Evolutionary conservation across 1,140 invertebrate genomes (phyloP), one percentile per base, ranked within the genome.

Genomic region (Andrena cerasifolii): DNA sequence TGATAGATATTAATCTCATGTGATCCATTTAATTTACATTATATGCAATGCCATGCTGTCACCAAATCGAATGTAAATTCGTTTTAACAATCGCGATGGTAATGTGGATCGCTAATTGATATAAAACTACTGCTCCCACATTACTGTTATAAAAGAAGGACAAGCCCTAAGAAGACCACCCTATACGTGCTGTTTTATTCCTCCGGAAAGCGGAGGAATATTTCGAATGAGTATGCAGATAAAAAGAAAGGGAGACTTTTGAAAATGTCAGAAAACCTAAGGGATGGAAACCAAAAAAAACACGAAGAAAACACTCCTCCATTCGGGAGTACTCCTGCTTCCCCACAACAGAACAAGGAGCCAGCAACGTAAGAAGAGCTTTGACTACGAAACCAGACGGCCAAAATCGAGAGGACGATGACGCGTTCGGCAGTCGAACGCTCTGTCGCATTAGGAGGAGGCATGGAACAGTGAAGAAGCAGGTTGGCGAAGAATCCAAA

Each of bases 91-190:
- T 28, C 24, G 33, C 63, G 31, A 45, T 53, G 62, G 43, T 67
- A 68, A 67, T 56, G n/a, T 28, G 53, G 36, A 56, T 24, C 40
- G 53, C 68, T 75, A 75, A 75, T 75, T 68, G n/a, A n/a, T n/a
- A n/a, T n/a, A n/a, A n/a, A n/a, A n/a, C n/a, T n/a, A n/a, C n/a
- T n/a, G n/a, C n/a, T n/a, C n/a, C n/a, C n/a, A n/a, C n/a, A n/a
- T n/a, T n/a, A n/a, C n/a, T n/a, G n/a, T n/a, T n/a, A n/a, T n/a
- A n/a, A n/a, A n/a, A n/a, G n/a, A n/a, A n/a, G n/a, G n/a, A n/a
- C n/a, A n/a, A n/a, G n/a, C n/a, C n/a, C n/a, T n/a, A n/a, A n/a
- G n/a, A n/a, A n/a, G n/a, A n/a, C n/a, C n/a, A n/a, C n/a, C n/a
- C n/a, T n/a, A n/a, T n/a, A n/a, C n/a, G n/a, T n/a, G n/a, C n/a